These are phyloP conservation scores for Pediacus dermestoides DNA, from an alignment of 2,888 invertebrate species.

Conservation along the genomic window DNA sequence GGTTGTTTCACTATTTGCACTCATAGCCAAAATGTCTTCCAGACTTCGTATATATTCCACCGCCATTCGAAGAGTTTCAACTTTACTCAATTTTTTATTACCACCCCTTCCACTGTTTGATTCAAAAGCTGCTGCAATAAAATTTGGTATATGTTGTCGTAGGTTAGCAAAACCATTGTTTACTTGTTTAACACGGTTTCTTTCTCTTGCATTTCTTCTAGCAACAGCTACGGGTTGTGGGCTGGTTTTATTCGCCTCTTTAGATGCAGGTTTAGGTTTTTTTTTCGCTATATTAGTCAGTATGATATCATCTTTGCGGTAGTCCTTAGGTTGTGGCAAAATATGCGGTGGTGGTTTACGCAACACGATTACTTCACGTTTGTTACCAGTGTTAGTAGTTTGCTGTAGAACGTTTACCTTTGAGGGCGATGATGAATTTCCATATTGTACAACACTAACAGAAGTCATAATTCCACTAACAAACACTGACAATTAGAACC, in stretches of 20 bases:
- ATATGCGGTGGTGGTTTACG: slow-evolving; percentile 53
- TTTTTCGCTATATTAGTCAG: slow-evolving; percentile 41
- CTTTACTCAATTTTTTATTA: slow-evolving; percentile 79
- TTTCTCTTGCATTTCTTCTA: slow-evolving; percentile 84
- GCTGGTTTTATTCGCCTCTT: slow-evolving; percentile 32
- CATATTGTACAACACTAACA: slow-evolving; percentile 58
- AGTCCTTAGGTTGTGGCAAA: not conserved
- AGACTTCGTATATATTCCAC: slow-evolving; percentile 85
- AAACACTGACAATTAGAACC: too few relatives aligned
- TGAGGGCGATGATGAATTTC: slow-evolving; percentile 55
- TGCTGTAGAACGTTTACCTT: slow-evolving; percentile 65
- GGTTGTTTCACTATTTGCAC: slow-evolving; percentile 47
- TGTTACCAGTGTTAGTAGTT: slow-evolving; percentile 57
- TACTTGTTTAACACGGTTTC: slow-evolving; percentile 89
- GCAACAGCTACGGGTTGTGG: slow-evolving; percentile 80
- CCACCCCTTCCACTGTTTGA: slow-evolving; percentile 63
- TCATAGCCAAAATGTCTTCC: slow-evolving; percentile 69
- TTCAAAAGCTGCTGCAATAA: slow-evolving; percentile 68
- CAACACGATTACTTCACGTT: slow-evolving; percentile 57
- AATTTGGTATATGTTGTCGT: slow-evolving; percentile 80
- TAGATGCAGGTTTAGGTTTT: slow-evolving; percentile 28
- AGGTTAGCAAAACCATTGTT: slow-evolving; percentile 88
- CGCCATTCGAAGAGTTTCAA: slow-evolving; percentile 85
- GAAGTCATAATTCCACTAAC: slow-evolving; percentile 37
- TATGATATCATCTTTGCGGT: slow-evolving; percentile 2